phyloP scores from a whole-genome alignment of 2,113 vertebrate genomes.

The Hucho hucho region DNA sequence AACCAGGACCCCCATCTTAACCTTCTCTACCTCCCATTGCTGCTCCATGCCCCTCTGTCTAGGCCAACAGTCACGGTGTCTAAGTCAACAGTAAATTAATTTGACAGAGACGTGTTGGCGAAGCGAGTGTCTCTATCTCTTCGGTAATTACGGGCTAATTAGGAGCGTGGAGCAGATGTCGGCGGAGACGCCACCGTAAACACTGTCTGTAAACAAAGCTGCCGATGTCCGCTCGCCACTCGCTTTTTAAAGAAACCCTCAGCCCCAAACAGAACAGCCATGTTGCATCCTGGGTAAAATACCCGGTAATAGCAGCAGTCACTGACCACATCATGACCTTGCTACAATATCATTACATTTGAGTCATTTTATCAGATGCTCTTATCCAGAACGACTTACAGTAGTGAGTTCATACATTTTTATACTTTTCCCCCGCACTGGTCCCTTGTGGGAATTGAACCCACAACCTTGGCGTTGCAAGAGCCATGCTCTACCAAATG shows the following conservation, averaged over 20 bases:
- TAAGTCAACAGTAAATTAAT: conserved; percentile 56
- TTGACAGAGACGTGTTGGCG: conserved; percentile 78
- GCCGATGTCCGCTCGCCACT: conserved; percentile 68
- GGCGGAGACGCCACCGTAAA: conserved; percentile 84
- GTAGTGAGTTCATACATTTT: too few species aligned
- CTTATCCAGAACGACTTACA: too few species aligned
- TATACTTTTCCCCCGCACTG: too few species aligned
- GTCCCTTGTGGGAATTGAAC: too few species aligned
- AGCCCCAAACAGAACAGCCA: conserved; percentile 9
- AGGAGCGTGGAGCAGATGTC: conserved; percentile 93
- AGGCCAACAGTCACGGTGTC: conserved; percentile 11
- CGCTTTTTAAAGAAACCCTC: conserved; percentile 18
- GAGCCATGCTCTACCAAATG: not conserved
- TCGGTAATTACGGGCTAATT: conserved; percentile 96
- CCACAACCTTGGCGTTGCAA: too few species aligned
- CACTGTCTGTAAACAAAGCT: conserved; percentile 97
- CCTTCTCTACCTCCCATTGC: not conserved
- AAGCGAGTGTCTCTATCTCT: conserved; percentile 75
- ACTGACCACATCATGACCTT: not conserved
- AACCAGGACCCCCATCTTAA: not conserved
- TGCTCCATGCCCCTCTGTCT: not conserved
- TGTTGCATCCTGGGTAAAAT: not conserved
- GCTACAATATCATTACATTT: too few species aligned
- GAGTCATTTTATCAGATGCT: too few species aligned
- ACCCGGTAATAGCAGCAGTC: not conserved